Percentiles rank a stretch among this genome's conserved stretches.
These are phyloP conservation scores for Physeter macrocephalus DNA, from an alignment of 2,113 vertebrate genomes.

Conservation along the genomic window DNA sequence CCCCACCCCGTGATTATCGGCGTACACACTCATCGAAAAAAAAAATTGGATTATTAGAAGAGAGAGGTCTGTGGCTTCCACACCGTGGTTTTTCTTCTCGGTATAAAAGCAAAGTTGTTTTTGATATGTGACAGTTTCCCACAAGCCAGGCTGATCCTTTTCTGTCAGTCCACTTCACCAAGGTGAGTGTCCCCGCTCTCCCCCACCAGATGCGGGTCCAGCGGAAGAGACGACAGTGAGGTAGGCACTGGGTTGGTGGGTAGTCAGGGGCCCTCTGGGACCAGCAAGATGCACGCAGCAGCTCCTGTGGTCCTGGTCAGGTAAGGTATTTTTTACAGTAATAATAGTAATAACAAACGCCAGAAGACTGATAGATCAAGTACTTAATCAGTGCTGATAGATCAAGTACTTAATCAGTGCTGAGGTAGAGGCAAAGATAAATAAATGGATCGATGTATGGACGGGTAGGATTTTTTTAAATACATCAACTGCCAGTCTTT, in stretches of 20 bases:
- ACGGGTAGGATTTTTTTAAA: conserved; percentile 26
- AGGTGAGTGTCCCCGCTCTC: conserved; percentile 66
- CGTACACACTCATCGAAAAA: conserved; percentile 68
- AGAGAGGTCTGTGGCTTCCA: conserved; percentile 74
- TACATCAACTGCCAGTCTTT: neutral
- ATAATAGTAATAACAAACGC: neutral
- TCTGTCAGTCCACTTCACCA: conserved; percentile 56
- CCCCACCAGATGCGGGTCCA: neutral
- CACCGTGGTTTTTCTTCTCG: conserved; percentile 74
- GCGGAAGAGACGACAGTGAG: neutral
- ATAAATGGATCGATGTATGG: neutral
- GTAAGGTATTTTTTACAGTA: conserved; percentile 58
- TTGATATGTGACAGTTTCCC: conserved; percentile 73
- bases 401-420: neutral
- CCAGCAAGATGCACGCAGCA: neutral
- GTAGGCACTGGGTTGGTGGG: neutral
- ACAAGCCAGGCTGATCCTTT: conserved; percentile 71
- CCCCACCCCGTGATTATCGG: conserved; percentile 68
- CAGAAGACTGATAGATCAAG: neutral
- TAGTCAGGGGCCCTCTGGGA: neutral
- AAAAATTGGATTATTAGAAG: conserved; percentile 75
- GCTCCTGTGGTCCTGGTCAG: conserved; percentile 14
- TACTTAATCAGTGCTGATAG: neutral
- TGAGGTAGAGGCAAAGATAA: conserved; percentile 16
- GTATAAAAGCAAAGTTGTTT: conserved; percentile 78